Conservation (phyloP, 2,888 invertebrate species). For the Ferrisia virgata region DNA sequence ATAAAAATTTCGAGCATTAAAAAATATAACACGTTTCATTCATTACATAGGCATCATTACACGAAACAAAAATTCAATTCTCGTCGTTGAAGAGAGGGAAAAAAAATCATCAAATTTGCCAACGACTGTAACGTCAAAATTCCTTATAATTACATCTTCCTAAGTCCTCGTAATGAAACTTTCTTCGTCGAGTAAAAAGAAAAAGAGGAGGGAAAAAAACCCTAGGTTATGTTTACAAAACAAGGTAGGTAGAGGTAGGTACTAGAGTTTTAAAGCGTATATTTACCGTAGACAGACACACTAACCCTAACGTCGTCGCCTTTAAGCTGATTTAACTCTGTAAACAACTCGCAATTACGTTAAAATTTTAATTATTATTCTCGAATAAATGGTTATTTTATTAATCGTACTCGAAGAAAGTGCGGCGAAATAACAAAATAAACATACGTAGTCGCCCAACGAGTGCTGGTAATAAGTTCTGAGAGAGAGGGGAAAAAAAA, state of each 20-base stretch:
- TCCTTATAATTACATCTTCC: background rate
- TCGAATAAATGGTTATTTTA: background rate
- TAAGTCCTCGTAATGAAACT: background rate
- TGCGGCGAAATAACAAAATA: background rate
- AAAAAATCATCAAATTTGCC: background rate
- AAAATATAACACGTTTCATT: too few relatives aligned
- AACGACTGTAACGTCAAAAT: background rate
- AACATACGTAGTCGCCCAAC: background rate
- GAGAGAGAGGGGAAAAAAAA: too few relatives aligned
- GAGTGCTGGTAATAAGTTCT: background rate
- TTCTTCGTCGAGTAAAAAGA: background rate
- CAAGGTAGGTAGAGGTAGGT: background rate
- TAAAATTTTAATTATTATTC: slow-evolving; percentile 7
- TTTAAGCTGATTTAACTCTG: background rate
- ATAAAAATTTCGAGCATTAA: too few relatives aligned
- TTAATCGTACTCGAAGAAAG: background rate
- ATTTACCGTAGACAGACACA: background rate
- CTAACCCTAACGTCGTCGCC: background rate
- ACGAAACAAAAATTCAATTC: too few relatives aligned
- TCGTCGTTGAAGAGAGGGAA: too few relatives aligned
- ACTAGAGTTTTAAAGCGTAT: background rate
- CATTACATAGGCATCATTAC: too few relatives aligned
- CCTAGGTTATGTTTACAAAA: background rate
- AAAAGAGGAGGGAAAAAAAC: background rate
- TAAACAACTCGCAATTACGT: slow-evolving; percentile 2